These are phyloP conservation scores for Ricordea florida DNA, from an alignment of 92 coral and sea anemone species.

Conservation along the genomic window DNA sequence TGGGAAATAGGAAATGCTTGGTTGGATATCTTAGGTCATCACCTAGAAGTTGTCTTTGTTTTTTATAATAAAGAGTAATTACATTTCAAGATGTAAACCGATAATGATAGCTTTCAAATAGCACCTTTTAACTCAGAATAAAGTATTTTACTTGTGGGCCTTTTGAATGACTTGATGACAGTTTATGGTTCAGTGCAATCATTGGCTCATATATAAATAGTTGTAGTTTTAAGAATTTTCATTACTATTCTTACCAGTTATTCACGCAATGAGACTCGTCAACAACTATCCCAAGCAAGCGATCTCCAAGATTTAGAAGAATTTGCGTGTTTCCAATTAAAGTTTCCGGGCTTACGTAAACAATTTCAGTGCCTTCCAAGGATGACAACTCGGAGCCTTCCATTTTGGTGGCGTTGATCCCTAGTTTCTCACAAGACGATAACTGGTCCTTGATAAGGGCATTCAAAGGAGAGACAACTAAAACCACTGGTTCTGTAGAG, in stretches of 20 bases:
- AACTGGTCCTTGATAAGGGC: too few species aligned
- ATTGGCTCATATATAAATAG: neutral
- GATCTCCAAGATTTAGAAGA: too few species aligned
- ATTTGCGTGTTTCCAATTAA: constrained; percentile 1
- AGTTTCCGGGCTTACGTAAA: constrained; percentile 15
- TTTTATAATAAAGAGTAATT: neutral
- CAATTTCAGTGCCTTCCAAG: constrained; percentile 14
- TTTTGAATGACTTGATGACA: neutral
- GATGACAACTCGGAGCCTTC: constrained; percentile 16
- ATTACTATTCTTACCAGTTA: constrained; percentile 16
- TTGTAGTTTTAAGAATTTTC: neutral
- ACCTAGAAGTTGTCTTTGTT: neutral
- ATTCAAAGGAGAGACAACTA: too few species aligned
- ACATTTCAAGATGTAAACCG: neutral
- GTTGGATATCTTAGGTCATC: too few species aligned
- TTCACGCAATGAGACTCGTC: constrained; percentile 55
- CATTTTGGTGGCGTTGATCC: constrained; percentile 6
- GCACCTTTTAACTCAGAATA: constrained; percentile 10
- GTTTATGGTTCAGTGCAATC: neutral
- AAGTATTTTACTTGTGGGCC: neutral
- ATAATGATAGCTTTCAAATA: neutral
- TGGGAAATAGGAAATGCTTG: neutral
- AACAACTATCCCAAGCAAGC: neutral
- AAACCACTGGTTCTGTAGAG: neutral
- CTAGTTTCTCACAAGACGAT: constrained; percentile 1